Evolutionary conservation across 2,113 vertebrate genomes (phyloP), one percentile per base, ranked within the genome.

Genomic region (Megaptera novaeangliae): DNA sequence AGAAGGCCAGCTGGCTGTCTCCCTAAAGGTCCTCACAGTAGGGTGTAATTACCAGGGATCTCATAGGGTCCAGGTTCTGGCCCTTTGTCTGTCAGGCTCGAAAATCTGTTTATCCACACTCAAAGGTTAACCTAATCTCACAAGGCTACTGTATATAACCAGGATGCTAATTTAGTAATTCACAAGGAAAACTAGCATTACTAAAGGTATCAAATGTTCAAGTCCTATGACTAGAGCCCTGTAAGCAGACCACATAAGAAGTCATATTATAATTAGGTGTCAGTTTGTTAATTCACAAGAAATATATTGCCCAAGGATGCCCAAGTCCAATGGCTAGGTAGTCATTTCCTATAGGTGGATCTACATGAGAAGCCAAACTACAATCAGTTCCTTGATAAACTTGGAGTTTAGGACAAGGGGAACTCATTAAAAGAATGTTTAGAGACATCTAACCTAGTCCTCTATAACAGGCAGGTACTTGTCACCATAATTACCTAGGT

Each of bases 281-380:
- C 61, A 72, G 49, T 71, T 95, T 95, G 64, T 74, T 93, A 69
- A 95, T 14, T 93, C 72, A 81, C 23, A 86, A 95, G 55, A 94
- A 83, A 78, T 44, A 29, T 11, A 77, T 68, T 85, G 39, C 9
- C 14, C 49, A 77, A 95, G 36, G 36, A 75, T 69, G 5, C 68
- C n/a, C 57, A 74, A 46, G 52, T 27, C 55, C 72, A 74, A 6
- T 46, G 57, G 36, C 66, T 91, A 44, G 31, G 18, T 21, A 68
- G 61, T 93, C 25, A 41, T 75, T 93, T 91, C 55, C 72, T 94
- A 18, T 52, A 25, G 27, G 72, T 87, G 29, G 59, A 74, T 82
- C 68, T 75, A 41, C 36, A 34, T 2, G 39, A 83, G 61, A 97
- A 57, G 39, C 61, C 87, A 82, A 74, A 75, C 59, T 72, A 41